Conservation (phyloP, 2,797 vertebrate species). For the Falco berigora region DNA sequence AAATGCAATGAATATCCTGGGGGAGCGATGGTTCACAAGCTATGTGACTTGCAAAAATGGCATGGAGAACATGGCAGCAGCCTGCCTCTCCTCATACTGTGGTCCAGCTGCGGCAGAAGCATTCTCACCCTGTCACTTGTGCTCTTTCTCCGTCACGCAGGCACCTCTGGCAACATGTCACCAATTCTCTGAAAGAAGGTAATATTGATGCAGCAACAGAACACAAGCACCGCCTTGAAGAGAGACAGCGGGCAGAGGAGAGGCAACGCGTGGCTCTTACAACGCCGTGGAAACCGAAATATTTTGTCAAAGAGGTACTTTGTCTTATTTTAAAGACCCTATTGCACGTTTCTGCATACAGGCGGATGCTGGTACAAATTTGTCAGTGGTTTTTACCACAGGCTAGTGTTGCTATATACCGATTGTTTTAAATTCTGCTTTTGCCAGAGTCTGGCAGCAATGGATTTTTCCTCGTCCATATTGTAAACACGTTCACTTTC, state of each 20-base stretch:
- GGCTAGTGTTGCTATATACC: not conserved
- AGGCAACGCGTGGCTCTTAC: conserved; percentile 75
- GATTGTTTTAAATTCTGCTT: not conserved
- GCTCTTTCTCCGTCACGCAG: conserved; percentile 51
- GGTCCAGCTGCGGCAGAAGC: not conserved
- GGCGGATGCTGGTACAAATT: not conserved
- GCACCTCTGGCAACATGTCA: conserved; percentile 88
- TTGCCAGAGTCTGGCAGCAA: not conserved
- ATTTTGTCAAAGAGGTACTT: conserved; percentile 89
- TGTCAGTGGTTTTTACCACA: not conserved
- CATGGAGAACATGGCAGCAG: accelerated
- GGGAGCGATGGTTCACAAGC: not conserved
- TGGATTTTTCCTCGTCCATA: not conserved
- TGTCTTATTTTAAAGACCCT: not conserved
- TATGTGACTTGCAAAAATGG: accelerated
- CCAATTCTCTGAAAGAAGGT: conserved; percentile 81
- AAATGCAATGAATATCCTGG: accelerated
- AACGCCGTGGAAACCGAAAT: conserved; percentile 83
- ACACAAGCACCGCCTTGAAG: conserved; percentile 87
- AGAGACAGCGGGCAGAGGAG: conserved; percentile 85
- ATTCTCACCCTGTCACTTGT: not conserved
- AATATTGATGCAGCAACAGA: conserved; percentile 87
- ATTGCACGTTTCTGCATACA: not conserved
- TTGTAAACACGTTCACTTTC: not conserved
- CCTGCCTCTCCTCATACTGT: accelerated